Base-by-base conservation (phyloP, 2,888 invertebrate genomes). In the Mimumesa dahlbomi region DNA sequence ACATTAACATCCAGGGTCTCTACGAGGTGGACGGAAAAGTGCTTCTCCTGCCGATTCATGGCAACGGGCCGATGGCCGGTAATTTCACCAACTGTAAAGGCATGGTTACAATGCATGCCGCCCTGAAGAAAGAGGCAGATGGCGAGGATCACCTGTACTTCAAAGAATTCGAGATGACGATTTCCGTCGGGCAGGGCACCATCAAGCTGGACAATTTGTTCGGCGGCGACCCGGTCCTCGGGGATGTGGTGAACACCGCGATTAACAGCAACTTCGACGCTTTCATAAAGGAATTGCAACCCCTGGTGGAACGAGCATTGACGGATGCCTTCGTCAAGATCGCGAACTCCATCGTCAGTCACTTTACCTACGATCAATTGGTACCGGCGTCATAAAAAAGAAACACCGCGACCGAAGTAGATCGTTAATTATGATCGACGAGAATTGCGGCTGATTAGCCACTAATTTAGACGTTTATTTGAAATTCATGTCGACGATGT, bases 201-300 rank as follows among this genome's bases (percentile, higher is more conserved):
- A 90, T 94, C 71, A 90, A 91, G 81, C 90, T 94, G 46, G 93
- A 92, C 34, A 94, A 94, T 85, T 90, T 94, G 22, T 94, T 94
- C 84, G 92, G 92, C 53, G 93, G 93, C 0, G 93, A 94, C 83
- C 92, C 92, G 68, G 90, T 92, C 5, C 90, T 94, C 1, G 93
- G 93, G 85, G 76, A 89, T 11, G 89, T 92, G n/a, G 87, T 92
- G 0, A 93, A 93, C 82, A 87, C 89, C 40, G 92, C 92, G 0
- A 91, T 94, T 46, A 92, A 93, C 82, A 90, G 91, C 77, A 94
- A 94, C 82, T 91, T 92, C 69, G 90, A 90, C 0, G 91, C 92
- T 36, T 92, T 94, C 81, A 83, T 93, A 6, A 88, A 87, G 25
- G 90, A 92, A 0, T 88, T 92, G 11, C 91, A 91, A 77, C 93